Evolutionary conservation across 1,140 invertebrate species (phyloP).

Genomic region (Bombus difficillimus): DNA sequence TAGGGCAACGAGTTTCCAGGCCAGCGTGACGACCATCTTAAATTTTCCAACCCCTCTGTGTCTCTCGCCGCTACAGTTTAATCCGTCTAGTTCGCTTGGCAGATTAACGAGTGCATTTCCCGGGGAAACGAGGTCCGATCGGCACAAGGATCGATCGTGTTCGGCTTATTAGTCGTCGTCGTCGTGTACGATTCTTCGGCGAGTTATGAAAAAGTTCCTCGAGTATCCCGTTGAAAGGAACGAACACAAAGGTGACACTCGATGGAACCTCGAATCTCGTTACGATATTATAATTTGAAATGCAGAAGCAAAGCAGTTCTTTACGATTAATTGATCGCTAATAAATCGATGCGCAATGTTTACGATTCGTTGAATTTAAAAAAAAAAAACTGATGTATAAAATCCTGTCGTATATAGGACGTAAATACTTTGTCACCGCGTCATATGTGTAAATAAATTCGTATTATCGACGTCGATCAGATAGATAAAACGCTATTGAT

Average conservation of each 20-base stretch:
- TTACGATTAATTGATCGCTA: background rate
- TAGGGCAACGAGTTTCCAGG: slow-evolving; percentile 63
- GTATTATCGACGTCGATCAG: no score
- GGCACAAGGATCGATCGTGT: background rate
- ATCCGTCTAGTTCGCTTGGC: background rate
- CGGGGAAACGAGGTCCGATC: background rate
- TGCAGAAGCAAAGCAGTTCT: background rate
- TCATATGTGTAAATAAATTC: no score
- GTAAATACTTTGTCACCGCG: no score
- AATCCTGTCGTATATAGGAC: no score
- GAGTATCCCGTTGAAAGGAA: background rate
- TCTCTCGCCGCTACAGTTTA: background rate
- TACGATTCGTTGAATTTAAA: no score
- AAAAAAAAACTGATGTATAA: no score
- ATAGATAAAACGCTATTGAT: no score
- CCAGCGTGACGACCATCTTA: slow-evolving; percentile 23
- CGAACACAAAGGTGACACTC: background rate
- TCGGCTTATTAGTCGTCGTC: slow-evolving; percentile 12
- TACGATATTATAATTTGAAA: background rate
- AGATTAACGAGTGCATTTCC: slow-evolving; percentile 24
- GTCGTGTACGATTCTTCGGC: background rate
- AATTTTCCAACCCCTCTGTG: slow-evolving; percentile 5
- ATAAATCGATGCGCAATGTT: background rate
- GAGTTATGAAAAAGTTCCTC: background rate
- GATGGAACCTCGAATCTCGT: background rate